Evolutionary conservation across 1,140 invertebrate species (phyloP).

Genomic region (Drosophila littoralis): DNA sequence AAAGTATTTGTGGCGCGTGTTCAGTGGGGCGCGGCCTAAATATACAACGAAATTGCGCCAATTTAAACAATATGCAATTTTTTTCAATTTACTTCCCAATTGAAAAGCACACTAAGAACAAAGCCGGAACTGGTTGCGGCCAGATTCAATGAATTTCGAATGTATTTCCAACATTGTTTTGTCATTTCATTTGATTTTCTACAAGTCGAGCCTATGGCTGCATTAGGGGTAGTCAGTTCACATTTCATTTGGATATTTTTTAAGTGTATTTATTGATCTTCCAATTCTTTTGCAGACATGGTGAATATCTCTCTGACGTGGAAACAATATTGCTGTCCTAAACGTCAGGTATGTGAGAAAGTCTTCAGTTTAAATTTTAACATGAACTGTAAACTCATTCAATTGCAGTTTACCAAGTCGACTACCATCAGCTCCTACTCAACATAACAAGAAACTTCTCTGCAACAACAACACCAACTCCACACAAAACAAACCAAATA

Average conservation of each 20-base stretch:
- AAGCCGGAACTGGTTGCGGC: slow-evolving; percentile 15
- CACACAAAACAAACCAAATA: slow-evolving; percentile 33
- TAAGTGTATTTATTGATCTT: background rate
- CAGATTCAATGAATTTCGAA: background rate
- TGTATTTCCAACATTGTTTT: background rate
- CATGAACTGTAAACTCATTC: background rate
- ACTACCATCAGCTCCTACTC: slow-evolving; percentile 67
- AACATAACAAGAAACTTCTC: slow-evolving; percentile 82
- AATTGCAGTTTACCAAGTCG: slow-evolving; percentile 70
- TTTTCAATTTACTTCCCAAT: slow-evolving; percentile 40
- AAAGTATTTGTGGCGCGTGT: slow-evolving; percentile 9
- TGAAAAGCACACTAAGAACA: slow-evolving; percentile 23
- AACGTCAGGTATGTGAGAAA: slow-evolving; percentile 70
- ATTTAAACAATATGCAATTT: slow-evolving; percentile 40
- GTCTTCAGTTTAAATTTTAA: background rate
- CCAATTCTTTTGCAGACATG: slow-evolving; percentile 71
- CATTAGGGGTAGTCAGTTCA: background rate
- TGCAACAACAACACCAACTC: slow-evolving; percentile 53
- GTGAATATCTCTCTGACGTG: slow-evolving; percentile 77
- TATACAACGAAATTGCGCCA: slow-evolving; percentile 27
- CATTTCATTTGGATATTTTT: background rate
- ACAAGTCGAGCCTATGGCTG: background rate
- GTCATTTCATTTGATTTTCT: background rate
- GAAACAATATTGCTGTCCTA: slow-evolving; percentile 80
- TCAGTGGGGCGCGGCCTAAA: slow-evolving; percentile 22